phyloP scores from a whole-genome alignment of 2,797 vertebrate genomes.

The Carcharodon carcharias region DNA sequence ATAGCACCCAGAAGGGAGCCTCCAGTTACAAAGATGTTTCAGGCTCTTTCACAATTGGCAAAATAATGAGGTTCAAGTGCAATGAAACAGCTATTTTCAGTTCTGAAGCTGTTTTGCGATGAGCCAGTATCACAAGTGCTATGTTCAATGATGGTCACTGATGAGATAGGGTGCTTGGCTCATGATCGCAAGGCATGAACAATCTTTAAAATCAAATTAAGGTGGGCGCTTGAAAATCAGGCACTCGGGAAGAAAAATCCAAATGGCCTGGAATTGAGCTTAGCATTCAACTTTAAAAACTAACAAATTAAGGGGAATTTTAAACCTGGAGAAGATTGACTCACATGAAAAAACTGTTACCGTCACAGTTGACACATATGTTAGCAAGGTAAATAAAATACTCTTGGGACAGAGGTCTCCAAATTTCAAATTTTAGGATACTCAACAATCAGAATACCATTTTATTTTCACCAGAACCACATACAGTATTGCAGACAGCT shows the following conservation, averaged over 20 bases:
- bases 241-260: not conserved
- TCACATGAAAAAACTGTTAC: not conserved
- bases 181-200: not conserved
- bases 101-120: not conserved
- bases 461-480: not conserved
- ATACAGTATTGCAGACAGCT: not conserved
- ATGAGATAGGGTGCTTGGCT: not conserved
- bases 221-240: not conserved
- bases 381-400: not conserved
- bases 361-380: not conserved
- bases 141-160: not conserved
- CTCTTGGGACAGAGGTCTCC: not conserved
- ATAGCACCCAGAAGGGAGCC: not conserved
- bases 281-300: not conserved
- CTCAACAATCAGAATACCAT: not conserved
- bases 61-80: not conserved
- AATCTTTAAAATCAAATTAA: not conserved
- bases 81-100: not conserved
- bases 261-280: not conserved
- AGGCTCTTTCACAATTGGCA: not conserved
- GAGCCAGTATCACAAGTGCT: not conserved
- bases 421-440: not conserved
- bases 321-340: not conserved
- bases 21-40: not conserved
- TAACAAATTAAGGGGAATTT: not conserved